A percentile compares a stretch with the other conserved stretches of the same genome.
These are phyloP conservation scores for Pimephales promelas DNA, from an alignment of 2,113 vertebrate genomes.

Conservation along the genomic window DNA sequence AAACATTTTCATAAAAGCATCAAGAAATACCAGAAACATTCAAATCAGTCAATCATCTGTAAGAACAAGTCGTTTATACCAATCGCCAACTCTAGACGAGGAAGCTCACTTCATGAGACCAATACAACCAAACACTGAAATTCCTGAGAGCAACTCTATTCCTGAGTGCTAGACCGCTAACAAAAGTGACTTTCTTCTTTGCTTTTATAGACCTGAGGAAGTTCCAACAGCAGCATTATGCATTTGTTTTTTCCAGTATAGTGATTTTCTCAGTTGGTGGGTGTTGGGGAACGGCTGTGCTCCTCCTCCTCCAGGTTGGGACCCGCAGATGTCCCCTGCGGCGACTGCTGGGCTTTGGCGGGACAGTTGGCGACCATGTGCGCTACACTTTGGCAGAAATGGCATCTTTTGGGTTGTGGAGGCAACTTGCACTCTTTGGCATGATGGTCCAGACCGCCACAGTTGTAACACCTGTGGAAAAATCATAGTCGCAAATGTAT, in stretches of 20 bases:
- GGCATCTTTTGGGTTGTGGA: slow-evolving; percentile 96
- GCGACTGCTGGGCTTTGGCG: slow-evolving; percentile 86
- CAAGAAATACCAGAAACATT: slow-evolving; percentile 66
- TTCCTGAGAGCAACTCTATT: slow-evolving; percentile 72
- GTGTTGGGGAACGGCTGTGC: slow-evolving; percentile 71
- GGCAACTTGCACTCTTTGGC: slow-evolving; percentile 98
- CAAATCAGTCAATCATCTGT: background rate
- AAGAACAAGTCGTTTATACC: background rate
- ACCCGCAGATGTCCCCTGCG: slow-evolving; percentile 81
- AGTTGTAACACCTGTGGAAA: slow-evolving; percentile 91
- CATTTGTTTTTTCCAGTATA: slow-evolving; percentile 59
- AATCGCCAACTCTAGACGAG: background rate
- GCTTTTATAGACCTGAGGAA: slow-evolving; percentile 74
- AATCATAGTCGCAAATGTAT: slow-evolving; percentile 1
- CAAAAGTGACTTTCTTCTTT: slow-evolving; percentile 70
- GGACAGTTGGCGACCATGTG: slow-evolving; percentile 97
- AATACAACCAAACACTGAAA: slow-evolving; percentile 55
- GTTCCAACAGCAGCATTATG: slow-evolving; percentile 75
- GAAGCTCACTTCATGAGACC: background rate
- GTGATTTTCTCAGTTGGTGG: slow-evolving; percentile 80
- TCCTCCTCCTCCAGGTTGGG: slow-evolving; percentile 83
- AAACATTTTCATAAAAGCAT: slow-evolving; percentile 49
- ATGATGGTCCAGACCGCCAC: slow-evolving; percentile 94
- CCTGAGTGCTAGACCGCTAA: slow-evolving; percentile 72
- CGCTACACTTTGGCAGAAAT: slow-evolving; percentile 94